phyloP scores from a whole-genome alignment of 1,140 invertebrate species.

The Atta cephalotes region DNA sequence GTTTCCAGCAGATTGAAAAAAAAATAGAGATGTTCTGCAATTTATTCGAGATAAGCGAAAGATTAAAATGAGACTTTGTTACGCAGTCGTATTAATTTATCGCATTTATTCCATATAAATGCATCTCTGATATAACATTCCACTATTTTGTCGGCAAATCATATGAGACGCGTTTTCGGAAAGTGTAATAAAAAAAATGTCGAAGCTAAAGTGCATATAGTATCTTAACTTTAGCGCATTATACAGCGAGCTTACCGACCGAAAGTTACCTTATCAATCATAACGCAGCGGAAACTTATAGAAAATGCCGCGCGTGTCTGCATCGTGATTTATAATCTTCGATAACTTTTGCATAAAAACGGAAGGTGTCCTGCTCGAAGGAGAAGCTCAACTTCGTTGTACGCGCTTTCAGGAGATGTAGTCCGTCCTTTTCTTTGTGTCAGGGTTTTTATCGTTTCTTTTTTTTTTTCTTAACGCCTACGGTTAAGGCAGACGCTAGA shows the following conservation, averaged over 20 bases:
- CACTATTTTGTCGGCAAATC: not conserved
- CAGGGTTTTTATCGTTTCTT: not conserved
- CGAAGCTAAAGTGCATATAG: constrained; percentile 41
- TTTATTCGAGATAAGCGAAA: not conserved
- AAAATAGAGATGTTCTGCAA: not conserved
- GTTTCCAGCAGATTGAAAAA: not conserved
- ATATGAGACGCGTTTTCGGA: not conserved
- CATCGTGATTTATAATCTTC: constrained; percentile 69
- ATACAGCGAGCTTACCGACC: constrained; percentile 49
- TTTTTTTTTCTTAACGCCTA: constrained; percentile 3
- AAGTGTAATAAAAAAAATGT: constrained; percentile 30
- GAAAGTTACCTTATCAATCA: constrained; percentile 67
- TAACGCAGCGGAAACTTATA: constrained; percentile 64
- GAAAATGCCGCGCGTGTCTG: constrained; percentile 60
- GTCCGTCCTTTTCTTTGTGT: not conserved
- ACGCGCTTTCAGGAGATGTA: constrained; percentile 26
- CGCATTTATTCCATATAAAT: not conserved
- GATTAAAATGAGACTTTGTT: not conserved
- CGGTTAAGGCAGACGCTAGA: constrained; percentile 43
- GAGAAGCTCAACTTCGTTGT: constrained; percentile 46
- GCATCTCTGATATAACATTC: not conserved
- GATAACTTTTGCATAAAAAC: constrained; percentile 63
- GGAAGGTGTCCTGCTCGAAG: constrained; percentile 5
- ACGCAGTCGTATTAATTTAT: constrained; percentile 1
- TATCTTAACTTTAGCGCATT: constrained; percentile 56